These are phyloP conservation scores for Trissolcus basalis DNA, from an alignment of 1,140 invertebrate genomes.

Conservation along the genomic window DNA sequence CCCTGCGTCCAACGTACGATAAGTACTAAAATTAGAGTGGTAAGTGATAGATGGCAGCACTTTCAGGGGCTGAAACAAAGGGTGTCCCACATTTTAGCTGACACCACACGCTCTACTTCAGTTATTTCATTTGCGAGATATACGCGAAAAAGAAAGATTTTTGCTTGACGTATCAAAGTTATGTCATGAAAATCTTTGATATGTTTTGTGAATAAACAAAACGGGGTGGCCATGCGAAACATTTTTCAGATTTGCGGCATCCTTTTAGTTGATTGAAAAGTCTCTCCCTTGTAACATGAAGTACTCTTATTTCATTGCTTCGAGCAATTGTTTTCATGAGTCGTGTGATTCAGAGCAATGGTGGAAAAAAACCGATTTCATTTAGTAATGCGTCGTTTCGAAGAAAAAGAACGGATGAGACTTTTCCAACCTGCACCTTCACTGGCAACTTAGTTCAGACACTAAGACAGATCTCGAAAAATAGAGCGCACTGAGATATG, in stretches of 20 bases:
- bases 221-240: conserved; percentile 15
- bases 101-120: conserved; percentile 14
- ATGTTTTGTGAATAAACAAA: conserved; percentile 35
- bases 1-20: background rate
- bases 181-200: conserved; percentile 42
- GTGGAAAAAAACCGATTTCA: conserved; percentile 62
- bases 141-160: conserved; percentile 7
- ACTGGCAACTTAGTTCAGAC: conserved; percentile 54
- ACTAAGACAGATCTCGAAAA: conserved; percentile 48
- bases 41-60: conserved; percentile 23
- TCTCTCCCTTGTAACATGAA: conserved; percentile 34
- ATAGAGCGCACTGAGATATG: conserved; percentile 47
- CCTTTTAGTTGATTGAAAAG: conserved; percentile 54
- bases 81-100: conserved; percentile 10
- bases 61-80: conserved; percentile 13
- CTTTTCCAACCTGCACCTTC: conserved; percentile 49
- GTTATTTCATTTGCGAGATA: conserved; percentile 31
- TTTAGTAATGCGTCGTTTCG: conserved; percentile 65
- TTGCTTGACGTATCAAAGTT: conserved; percentile 8
- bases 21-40: conserved; percentile 7
- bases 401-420: conserved; percentile 56
- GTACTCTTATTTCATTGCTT: conserved; percentile 36
- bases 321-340: conserved; percentile 47
- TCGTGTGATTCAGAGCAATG: conserved; percentile 60
- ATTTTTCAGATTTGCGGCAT: conserved; percentile 36